Evolutionary conservation across 1,140 invertebrate species (phyloP).

Genomic region (Eurytemora carolleeae): DNA sequence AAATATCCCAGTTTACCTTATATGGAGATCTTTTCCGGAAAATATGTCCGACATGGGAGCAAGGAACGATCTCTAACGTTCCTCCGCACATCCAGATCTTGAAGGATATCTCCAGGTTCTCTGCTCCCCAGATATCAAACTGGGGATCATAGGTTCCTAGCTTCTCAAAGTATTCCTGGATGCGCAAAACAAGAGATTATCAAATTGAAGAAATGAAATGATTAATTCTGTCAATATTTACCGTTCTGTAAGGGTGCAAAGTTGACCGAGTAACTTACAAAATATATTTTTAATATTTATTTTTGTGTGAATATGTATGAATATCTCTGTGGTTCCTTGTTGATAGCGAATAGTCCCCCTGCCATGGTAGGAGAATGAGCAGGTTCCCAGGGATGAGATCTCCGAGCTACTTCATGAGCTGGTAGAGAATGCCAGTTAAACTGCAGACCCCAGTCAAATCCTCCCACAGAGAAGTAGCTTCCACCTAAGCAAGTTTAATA

Average conservation of each 20-base stretch:
- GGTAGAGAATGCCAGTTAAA: slow-evolving; percentile 89
- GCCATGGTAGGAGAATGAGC: slow-evolving; percentile 33
- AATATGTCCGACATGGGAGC: slow-evolving; percentile 84
- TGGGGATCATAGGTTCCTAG: slow-evolving; percentile 4
- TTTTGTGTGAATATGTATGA: too few species aligned
- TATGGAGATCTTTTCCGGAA: slow-evolving; percentile 33
- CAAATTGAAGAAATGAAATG: too few species aligned
- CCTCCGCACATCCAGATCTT: slow-evolving; percentile 76
- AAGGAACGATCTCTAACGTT: slow-evolving; percentile 60
- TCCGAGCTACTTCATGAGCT: slow-evolving; percentile 33
- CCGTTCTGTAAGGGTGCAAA: too few species aligned
- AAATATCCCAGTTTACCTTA: not conserved
- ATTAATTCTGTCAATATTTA: too few species aligned
- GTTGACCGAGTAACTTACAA: too few species aligned
- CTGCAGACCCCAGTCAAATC: slow-evolving; percentile 83
- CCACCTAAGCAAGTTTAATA: too few species aligned
- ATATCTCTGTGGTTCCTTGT: too few species aligned
- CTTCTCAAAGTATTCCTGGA: slow-evolving; percentile 6
- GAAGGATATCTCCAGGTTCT: slow-evolving; percentile 95
- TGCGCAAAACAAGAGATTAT: too few species aligned
- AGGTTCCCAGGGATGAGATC: slow-evolving; percentile 61
- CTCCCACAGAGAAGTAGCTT: slow-evolving; percentile 21
- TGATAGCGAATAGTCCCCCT: slow-evolving; percentile 33
- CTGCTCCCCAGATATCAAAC: slow-evolving; percentile 47
- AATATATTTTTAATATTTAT: too few species aligned